Evolutionary conservation across 2,113 vertebrate species (phyloP), one percentile per base, ranked within the genome.

Genomic region (Petroica traversi): DNA sequence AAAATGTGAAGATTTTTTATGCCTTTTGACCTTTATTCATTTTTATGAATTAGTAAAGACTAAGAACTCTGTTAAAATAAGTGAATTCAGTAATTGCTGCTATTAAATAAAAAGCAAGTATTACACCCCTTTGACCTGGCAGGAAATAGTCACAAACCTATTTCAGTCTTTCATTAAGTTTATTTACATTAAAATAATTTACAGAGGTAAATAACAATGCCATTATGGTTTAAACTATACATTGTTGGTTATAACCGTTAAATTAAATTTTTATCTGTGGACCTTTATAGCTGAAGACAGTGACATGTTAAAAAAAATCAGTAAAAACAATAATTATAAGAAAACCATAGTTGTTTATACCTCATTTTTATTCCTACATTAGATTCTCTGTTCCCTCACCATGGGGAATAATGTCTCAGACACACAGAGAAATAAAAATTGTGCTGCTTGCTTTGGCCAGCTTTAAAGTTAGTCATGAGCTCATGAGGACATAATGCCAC

Each of bases 401-500:
- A 20, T 75, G 33, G 40, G 52, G 31, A 84, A 82, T 72, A 91
- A 33, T 41, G 59, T 64, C 40, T 91, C 69, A 81, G 59, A 62
- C 33, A 31, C 4, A 59, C 5, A 68, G 38, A 86, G 51, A 84
- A 92, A 85, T 63, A 75, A 89, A 92, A 92, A 81, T 59, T 62
- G 33, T 24, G 33, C 18, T 89, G 80, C 77, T 96, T 95, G 57
- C 77, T 93, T 96, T 93, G 94, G 64, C 73, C 89, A 71, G 9
- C 28, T 91, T 72, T 78, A 41, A 84, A 78, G 52, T 40, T 40
- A 77, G 68, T 59, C 76, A 48, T 78, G 79, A 89, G 57, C 36
- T 92, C 89, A 89, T 86, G 45, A 80, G 64, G n/a, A 93, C 51
- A 77, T 94, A 96, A 94, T 76, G 43, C 48, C 31, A 67, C 91